These are phyloP conservation scores for Dicaeum eximium DNA, from an alignment of 2,113 vertebrate species.

Conservation along the genomic window DNA sequence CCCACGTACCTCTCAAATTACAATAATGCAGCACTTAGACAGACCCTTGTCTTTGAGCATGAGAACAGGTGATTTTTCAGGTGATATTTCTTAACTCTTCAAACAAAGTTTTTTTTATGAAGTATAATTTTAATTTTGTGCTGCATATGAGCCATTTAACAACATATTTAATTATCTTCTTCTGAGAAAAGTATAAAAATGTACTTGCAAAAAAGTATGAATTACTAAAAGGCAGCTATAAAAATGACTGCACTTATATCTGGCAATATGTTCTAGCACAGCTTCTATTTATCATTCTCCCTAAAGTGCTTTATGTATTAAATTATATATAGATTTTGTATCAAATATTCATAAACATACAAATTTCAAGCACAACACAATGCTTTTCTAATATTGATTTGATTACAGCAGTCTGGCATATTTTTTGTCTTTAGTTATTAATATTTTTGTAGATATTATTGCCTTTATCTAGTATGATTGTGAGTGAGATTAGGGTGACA, in stretches of 20 bases:
- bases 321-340: background rate
- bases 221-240: background rate
- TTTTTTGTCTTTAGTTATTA: background rate
- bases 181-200: background rate
- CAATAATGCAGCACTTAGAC: background rate
- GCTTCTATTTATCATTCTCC: background rate
- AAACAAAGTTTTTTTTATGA: background rate
- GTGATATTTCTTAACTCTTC: background rate
- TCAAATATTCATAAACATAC: background rate
- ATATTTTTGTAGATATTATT: background rate
- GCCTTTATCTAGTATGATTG: background rate
- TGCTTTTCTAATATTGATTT: background rate
- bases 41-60: background rate
- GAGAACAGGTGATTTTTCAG: background rate
- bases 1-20: background rate
- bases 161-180: background rate
- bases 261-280: background rate
- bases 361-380: background rate
- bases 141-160: background rate
- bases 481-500: background rate
- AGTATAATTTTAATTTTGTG: background rate
- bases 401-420: background rate
- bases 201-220: background rate
- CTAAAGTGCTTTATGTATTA: background rate
- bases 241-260: background rate